A percentile compares a stretch with the other conserved stretches of the same genome.
Evolutionary conservation across 2,113 vertebrate species (phyloP).

Genomic region (Zootoca vivipara): DNA sequence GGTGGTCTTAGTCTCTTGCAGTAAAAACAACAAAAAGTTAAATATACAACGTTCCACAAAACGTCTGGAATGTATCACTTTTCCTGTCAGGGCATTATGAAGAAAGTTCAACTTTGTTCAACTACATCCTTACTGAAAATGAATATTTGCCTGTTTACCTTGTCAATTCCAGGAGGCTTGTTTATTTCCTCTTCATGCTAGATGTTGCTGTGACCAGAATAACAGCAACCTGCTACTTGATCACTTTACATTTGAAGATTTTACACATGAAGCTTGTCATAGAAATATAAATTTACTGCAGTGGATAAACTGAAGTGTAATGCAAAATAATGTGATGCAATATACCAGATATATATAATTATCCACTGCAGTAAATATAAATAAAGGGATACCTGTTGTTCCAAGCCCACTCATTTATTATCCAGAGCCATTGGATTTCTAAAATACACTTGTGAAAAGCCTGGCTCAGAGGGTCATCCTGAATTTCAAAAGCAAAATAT

Average conservation of each 20-base stretch:
- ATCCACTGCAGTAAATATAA: constrained; percentile 4
- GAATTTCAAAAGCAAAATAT: background rate
- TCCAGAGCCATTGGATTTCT: background rate
- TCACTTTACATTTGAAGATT: background rate
- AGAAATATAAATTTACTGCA: constrained; percentile 3
- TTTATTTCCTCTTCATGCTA: background rate
- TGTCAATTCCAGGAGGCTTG: background rate
- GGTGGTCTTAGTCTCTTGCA: background rate
- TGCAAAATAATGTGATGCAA: no score
- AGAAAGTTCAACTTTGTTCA: background rate
- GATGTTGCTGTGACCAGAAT: background rate
- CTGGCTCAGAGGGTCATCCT: background rate
- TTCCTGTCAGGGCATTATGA: background rate
- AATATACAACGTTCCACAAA: background rate
- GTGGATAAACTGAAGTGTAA: no score
- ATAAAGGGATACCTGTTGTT: constrained; percentile 1
- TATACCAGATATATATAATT: no score
- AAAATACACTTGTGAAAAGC: background rate
- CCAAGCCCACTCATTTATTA: background rate
- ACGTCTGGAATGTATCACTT: background rate
- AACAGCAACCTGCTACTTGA: background rate
- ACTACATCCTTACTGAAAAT: background rate
- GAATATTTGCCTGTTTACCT: background rate
- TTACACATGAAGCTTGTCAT: background rate
- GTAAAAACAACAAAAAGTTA: background rate